Percentiles rank a stretch among this genome's conserved stretches.
Conservation (phyloP, 2,888 invertebrate species). For the Catocala nupta region DNA sequence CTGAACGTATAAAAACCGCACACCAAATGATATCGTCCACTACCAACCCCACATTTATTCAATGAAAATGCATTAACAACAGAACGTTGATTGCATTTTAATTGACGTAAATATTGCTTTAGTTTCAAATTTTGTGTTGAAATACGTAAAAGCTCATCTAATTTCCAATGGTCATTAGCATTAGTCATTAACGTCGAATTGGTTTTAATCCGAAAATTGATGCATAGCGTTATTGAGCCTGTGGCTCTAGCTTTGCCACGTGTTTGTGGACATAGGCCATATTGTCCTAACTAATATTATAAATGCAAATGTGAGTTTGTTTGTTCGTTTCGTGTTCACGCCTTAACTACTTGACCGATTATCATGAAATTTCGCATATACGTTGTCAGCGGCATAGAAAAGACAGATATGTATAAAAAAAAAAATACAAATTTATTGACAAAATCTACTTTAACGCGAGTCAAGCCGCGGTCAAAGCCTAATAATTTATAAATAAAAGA, state of each 20-base stretch:
- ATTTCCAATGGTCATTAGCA: slow-evolving; percentile 32
- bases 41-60: slow-evolving; percentile 43
- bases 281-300: too few relatives aligned
- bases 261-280: background rate
- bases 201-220: slow-evolving; percentile 11
- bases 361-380: too few relatives aligned
- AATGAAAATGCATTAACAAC: slow-evolving; percentile 49
- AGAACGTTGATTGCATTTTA: slow-evolving; percentile 56
- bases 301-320: too few relatives aligned
- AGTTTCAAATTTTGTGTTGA: slow-evolving; percentile 29
- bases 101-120: slow-evolving; percentile 52
- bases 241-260: slow-evolving; percentile 23
- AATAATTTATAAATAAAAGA: too few relatives aligned
- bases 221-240: background rate
- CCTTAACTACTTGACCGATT: too few relatives aligned
- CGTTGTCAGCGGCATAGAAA: too few relatives aligned
- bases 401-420: too few relatives aligned
- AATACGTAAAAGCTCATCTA: slow-evolving; percentile 31
- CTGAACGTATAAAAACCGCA: slow-evolving; percentile 25
- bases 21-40: slow-evolving; percentile 33
- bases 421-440: too few relatives aligned
- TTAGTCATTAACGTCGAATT: slow-evolving; percentile 18
- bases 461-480: too few relatives aligned
- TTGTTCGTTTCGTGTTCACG: too few relatives aligned
- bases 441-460: too few relatives aligned